A percentile compares a stretch with the other conserved stretches of the same genome.
Evolutionary conservation across 2,113 vertebrate species (phyloP).

Genomic region (Tauraco erythrolophus): DNA sequence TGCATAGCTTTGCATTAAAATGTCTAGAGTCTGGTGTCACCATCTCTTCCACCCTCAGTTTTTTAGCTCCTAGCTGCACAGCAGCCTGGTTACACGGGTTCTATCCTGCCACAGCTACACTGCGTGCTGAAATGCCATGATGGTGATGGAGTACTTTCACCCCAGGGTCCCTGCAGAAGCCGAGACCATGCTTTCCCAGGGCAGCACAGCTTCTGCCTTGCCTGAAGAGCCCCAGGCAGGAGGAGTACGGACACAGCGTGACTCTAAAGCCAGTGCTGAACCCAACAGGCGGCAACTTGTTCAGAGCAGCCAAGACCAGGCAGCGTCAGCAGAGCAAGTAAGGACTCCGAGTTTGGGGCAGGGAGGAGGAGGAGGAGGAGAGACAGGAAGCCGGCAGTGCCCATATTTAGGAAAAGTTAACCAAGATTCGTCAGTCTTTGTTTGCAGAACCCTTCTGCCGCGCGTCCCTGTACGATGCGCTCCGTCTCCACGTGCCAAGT

Average conservation of each 20-base stretch:
- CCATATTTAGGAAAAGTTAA: neutral
- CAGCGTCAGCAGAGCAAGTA: neutral
- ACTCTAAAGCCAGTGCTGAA: neutral
- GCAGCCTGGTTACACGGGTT: neutral
- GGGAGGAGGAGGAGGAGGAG: too few relatives aligned
- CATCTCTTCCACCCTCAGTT: neutral
- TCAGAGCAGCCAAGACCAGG: neutral
- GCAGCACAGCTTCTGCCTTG: neutral
- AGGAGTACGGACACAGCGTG: neutral
- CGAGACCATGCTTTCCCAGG: neutral
- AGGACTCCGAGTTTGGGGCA: neutral
- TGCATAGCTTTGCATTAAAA: neutral
- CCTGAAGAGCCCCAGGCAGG: neutral
- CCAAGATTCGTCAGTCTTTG: neutral
- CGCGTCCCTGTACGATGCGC: accelerated
- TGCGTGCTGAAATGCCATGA: accelerated
- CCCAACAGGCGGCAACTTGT: neutral
- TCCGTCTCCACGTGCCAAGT: neutral
- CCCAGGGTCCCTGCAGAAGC: neutral
- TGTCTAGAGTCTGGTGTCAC: neutral
- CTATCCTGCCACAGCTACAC: neutral
- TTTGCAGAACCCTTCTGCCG: neutral
- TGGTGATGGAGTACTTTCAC: accelerated
- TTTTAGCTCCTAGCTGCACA: neutral
- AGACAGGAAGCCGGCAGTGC: neutral